Percentiles rank a stretch among this genome's conserved stretches.
Conservation (phyloP, 2,888 invertebrate genomes). For the Rhagium mordax region DNA sequence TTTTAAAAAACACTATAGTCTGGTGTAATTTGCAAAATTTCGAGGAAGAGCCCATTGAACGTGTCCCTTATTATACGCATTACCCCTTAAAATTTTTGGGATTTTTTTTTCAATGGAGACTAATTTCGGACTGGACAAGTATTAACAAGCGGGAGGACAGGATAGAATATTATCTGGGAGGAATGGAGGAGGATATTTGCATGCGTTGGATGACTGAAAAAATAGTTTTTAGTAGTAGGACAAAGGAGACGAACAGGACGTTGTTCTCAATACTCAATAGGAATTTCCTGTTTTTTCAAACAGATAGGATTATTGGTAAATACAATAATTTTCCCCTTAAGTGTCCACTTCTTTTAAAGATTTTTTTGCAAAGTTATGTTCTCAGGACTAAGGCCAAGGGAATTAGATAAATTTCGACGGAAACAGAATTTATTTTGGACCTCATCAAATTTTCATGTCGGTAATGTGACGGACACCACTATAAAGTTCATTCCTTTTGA, state of each 20-base stretch:
- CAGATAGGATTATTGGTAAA: constrained; percentile 35
- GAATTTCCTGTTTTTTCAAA: constrained; percentile 10
- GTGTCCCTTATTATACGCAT: too few species aligned
- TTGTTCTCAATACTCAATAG: constrained; percentile 1
- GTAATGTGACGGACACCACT: too few species aligned
- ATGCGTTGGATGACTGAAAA: constrained; percentile 36
- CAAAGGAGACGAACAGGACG: constrained; percentile 28
- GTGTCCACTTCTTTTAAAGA: constrained; percentile 9
- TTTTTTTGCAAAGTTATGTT: neutral
- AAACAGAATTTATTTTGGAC: neutral
- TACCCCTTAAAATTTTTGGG: neutral
- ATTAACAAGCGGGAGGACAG: constrained; percentile 38
- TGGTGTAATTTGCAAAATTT: too few species aligned
- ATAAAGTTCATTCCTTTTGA: too few species aligned
- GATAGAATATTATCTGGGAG: constrained; percentile 32
- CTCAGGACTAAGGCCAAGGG: neutral
- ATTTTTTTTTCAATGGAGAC: neutral
- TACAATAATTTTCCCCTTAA: constrained; percentile 37
- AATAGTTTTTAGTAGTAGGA: constrained; percentile 14
- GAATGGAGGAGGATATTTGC: constrained; percentile 38
- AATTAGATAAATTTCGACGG: neutral
- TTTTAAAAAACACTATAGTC: too few species aligned
- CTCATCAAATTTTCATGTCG: too few species aligned
- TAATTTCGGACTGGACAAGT: neutral
- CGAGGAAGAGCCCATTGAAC: too few species aligned